These are phyloP conservation scores for Galagoides demidoff DNA, from an alignment of 2,797 vertebrate genomes.

Conservation along the genomic window DNA sequence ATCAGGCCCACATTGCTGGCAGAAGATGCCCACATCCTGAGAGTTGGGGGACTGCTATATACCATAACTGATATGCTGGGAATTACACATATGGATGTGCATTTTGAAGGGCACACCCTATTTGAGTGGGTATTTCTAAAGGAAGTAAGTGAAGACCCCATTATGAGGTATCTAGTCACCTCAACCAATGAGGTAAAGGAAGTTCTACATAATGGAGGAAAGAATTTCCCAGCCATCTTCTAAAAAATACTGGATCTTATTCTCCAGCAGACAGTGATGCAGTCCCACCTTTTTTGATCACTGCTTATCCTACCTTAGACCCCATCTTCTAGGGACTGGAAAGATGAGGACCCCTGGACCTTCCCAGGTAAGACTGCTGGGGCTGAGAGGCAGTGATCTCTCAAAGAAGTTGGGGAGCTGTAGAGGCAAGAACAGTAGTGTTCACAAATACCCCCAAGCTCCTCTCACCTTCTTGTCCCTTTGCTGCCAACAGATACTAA, in stretches of 20 bases:
- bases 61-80: conserved; percentile 94
- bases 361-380: background rate
- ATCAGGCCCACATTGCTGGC: conserved; percentile 94
- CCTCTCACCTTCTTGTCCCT: background rate
- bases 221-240: conserved; percentile 94
- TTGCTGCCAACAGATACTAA: conserved; percentile 16
- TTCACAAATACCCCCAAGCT: background rate
- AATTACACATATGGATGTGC: conserved; percentile 95
- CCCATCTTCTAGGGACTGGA: background rate
- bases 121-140: conserved; percentile 90
- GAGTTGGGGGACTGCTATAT: conserved; percentile 93
- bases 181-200: conserved; percentile 97
- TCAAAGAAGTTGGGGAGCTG: background rate
- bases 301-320: background rate
- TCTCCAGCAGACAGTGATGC: conserved; percentile 22
- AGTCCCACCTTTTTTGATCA: conserved; percentile 5
- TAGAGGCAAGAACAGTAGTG: background rate
- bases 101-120: conserved; percentile 93
- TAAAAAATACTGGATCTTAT: conserved; percentile 87
- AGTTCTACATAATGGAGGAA: conserved; percentile 93
- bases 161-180: conserved; percentile 89
- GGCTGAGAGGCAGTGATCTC: background rate
- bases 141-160: conserved; percentile 91
- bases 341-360: background rate
- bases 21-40: conserved; percentile 94